Evolutionary conservation across 2,888 invertebrate genomes (phyloP).

Genomic region (Boloria selene): DNA sequence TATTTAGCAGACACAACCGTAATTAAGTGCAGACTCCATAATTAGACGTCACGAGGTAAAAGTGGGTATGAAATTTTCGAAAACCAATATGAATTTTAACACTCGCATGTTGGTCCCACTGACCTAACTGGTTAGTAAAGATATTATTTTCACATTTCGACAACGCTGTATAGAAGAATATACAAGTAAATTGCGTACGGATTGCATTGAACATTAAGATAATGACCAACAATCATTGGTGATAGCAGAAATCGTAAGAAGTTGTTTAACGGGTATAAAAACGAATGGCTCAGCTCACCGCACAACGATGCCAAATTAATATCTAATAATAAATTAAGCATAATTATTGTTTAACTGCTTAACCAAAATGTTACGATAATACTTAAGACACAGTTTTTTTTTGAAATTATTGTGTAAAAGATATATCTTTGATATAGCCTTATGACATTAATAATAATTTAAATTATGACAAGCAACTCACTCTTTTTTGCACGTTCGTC

Average conservation of each 20-base stretch:
- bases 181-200: conserved; percentile 32
- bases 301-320: too few relatives aligned
- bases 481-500: too few relatives aligned
- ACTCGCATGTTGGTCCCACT: conserved; percentile 14
- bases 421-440: too few relatives aligned
- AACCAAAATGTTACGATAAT: too few relatives aligned
- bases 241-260: conserved; percentile 29
- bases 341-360: too few relatives aligned
- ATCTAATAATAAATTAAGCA: too few relatives aligned
- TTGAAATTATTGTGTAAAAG: too few relatives aligned
- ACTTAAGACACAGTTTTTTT: too few relatives aligned
- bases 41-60: conserved; percentile 26
- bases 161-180: not conserved
- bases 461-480: too few relatives aligned
- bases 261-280: conserved; percentile 18
- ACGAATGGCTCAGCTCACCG: not conserved
- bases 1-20: conserved; percentile 26
- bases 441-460: too few relatives aligned
- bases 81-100: conserved; percentile 16
- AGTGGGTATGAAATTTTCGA: conserved; percentile 15
- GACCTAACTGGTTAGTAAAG: conserved; percentile 4
- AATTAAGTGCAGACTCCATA: conserved; percentile 31
- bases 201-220: conserved; percentile 34
- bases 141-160: not conserved
- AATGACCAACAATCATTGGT: conserved; percentile 38